These are phyloP conservation scores for Argya squamiceps DNA, from an alignment of 2,797 vertebrate genomes.

Conservation along the genomic window DNA sequence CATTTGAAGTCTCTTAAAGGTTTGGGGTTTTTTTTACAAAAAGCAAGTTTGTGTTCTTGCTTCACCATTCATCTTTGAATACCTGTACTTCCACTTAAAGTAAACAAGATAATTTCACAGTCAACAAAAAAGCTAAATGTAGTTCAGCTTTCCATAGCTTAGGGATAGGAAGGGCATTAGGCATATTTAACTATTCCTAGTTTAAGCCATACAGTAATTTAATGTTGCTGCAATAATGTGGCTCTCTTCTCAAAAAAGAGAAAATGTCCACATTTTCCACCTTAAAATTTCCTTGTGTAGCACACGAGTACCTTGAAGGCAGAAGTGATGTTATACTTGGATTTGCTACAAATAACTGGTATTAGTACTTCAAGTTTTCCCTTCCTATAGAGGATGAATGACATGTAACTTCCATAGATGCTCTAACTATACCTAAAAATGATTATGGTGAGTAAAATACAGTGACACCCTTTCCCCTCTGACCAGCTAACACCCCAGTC, in stretches of 20 bases:
- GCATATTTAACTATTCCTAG: not conserved
- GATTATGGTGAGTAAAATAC: not conserved
- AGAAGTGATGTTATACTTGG: not conserved
- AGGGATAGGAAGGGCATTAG: not conserved
- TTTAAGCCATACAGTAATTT: not conserved
- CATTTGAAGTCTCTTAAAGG: not conserved
- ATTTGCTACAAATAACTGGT: not conserved
- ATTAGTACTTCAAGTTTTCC: not conserved
- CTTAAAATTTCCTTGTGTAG: not conserved
- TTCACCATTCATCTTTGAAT: not conserved
- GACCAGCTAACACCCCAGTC: not conserved
- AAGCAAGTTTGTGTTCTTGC: not conserved
- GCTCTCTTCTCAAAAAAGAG: not conserved
- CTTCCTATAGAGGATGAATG: not conserved
- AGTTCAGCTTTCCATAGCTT: not conserved
- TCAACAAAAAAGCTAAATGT: not conserved
- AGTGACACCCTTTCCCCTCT: not conserved
- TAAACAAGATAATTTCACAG: not conserved
- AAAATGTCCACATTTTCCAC: not conserved
- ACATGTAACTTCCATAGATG: not conserved
- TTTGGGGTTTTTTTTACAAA: not conserved
- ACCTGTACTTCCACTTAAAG: not conserved
- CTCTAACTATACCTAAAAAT: not conserved
- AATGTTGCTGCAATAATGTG: not conserved
- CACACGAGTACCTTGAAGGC: not conserved